These are phyloP conservation scores for Python bivittatus DNA, from an alignment of 2,113 vertebrate species.

Conservation along the genomic window DNA sequence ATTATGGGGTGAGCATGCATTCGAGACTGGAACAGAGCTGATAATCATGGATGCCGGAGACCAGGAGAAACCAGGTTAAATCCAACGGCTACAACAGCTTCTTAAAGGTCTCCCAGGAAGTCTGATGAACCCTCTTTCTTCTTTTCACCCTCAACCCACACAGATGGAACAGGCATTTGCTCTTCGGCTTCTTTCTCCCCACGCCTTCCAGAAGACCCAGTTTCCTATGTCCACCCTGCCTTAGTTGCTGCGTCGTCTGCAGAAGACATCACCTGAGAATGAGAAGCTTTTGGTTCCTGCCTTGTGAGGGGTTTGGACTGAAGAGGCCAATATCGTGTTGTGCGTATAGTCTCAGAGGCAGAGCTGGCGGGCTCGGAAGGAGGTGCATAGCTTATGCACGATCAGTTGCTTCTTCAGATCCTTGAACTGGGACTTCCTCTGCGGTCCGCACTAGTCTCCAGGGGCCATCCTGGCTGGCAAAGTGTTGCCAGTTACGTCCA, in stretches of 20 bases:
- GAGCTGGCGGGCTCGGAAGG: not conserved
- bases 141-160: fast-evolving
- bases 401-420: no score
- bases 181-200: slow-evolving; percentile 14
- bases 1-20: not conserved
- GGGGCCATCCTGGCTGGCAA: not conserved
- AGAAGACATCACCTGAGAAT: not conserved
- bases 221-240: not conserved
- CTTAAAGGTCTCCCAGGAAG: fast-evolving
- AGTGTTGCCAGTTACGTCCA: not conserved
- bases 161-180: slow-evolving; percentile 70
- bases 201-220: no score
- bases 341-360: not conserved
- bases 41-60: fast-evolving
- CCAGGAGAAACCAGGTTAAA: not conserved
- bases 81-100: not conserved
- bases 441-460: no score
- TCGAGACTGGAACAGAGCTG: not conserved
- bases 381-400: no score
- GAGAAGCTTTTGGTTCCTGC: not conserved
- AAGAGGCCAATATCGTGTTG: not conserved
- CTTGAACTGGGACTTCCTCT: not conserved
- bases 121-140: no score
- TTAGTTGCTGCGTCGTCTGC: not conserved
- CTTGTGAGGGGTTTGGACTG: not conserved